A percentile compares a stretch with the other conserved stretches of the same genome.
Conservation (phyloP, 1,140 invertebrate species). For the Nasonia longicornis region DNA sequence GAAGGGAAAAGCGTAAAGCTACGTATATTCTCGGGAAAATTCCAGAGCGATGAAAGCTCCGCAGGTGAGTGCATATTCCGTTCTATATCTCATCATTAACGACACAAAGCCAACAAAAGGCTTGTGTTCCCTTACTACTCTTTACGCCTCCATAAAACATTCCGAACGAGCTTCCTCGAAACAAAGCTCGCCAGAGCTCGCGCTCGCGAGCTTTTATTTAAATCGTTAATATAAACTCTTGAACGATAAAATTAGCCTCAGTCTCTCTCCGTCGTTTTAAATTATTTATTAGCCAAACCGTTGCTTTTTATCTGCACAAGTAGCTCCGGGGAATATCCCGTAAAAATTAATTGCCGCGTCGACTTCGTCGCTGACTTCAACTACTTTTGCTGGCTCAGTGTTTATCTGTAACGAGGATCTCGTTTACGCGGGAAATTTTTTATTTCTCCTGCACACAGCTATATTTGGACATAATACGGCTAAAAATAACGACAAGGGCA, state of each 20-base stretch:
- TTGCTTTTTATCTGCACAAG: not conserved
- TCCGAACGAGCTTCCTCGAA: not conserved
- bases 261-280: not conserved
- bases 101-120: not conserved
- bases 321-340: not conserved
- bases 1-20: too few relatives aligned
- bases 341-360: not conserved
- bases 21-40: too few relatives aligned
- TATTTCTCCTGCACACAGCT: not conserved
- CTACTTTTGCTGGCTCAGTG: not conserved
- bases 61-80: not conserved
- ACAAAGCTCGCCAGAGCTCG: not conserved
- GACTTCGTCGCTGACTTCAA: not conserved
- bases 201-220: not conserved
- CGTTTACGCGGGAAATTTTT: not conserved
- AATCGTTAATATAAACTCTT: not conserved
- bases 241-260: too few relatives aligned
- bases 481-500: too few relatives aligned
- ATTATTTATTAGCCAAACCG: not conserved
- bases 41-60: too few relatives aligned
- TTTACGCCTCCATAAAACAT: slow-evolving; percentile 8
- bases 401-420: not conserved
- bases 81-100: not conserved
- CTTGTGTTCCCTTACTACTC: not conserved
- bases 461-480: too few relatives aligned